phyloP scores from a whole-genome alignment of 2,113 vertebrate genomes.

The Phylloscopus whistleri region DNA sequence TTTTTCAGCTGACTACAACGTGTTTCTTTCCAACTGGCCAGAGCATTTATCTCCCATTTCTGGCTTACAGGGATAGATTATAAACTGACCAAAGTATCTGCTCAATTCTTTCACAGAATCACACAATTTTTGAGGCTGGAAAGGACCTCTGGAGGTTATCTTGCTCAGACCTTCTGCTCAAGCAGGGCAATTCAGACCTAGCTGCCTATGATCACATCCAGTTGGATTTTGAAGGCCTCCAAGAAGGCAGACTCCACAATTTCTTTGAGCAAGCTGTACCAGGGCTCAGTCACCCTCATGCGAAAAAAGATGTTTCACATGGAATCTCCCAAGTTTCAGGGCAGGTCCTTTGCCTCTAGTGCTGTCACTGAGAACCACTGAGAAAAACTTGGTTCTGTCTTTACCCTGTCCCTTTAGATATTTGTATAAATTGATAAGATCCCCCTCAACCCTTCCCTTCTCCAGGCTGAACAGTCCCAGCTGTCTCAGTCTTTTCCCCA shows the following conservation, averaged over 20 bases:
- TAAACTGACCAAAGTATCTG: not conserved
- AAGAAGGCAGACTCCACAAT: not conserved
- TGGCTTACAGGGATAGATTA: not conserved
- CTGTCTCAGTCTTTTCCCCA: not conserved
- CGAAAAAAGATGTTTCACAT: not conserved
- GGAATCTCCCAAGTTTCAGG: not conserved
- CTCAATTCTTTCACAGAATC: not conserved
- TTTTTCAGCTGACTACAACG: not conserved
- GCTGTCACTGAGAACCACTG: not conserved
- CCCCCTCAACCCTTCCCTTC: rapidly evolving
- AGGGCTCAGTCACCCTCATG: not conserved
- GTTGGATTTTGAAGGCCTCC: not conserved
- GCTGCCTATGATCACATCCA: not conserved
- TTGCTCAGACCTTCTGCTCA: not conserved
- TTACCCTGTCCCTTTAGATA: not conserved
- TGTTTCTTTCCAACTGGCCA: not conserved
- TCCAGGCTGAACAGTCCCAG: not conserved
- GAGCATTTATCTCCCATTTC: not conserved
- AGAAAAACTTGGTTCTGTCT: not conserved
- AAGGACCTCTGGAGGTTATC: not conserved
- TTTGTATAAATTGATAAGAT: not conserved
- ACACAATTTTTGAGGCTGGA: not conserved
- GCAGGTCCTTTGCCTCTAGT: not conserved
- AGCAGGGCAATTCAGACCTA: not conserved
- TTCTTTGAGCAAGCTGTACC: not conserved